Percentiles rank a stretch among this genome's conserved stretches.
phyloP scores from a whole-genome alignment of 2,113 vertebrate genomes.

The Cryptomyrus ogoouensis region DNA sequence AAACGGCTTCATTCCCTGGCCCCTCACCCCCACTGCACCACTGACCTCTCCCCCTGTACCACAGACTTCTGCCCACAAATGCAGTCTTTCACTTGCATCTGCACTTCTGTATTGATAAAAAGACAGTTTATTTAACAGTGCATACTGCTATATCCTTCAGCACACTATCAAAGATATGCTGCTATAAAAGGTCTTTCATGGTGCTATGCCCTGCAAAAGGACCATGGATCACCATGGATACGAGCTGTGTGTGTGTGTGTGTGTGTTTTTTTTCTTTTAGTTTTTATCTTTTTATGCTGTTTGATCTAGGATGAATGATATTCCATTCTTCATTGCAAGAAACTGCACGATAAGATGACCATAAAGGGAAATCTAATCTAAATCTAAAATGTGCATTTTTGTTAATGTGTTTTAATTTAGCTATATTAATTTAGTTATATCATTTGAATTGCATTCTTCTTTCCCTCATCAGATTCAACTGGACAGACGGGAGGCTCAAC shows the following conservation, averaged over 20 bases:
- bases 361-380: not conserved
- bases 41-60: not conserved
- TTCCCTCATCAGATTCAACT: constrained; percentile 74
- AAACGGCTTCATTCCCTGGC: not conserved
- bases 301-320: not conserved
- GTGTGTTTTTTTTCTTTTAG: too few species aligned
- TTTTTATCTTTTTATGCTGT: not conserved
- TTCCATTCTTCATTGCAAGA: not conserved
- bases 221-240: not conserved
- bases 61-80: not conserved
- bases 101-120: not conserved
- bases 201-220: not conserved
- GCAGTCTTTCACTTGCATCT: not conserved
- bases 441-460: not conserved
- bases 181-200: not conserved
- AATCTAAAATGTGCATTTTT: not conserved
- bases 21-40: not conserved
- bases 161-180: not conserved
- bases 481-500: constrained; percentile 91
- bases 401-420: not conserved
- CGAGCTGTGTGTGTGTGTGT: not conserved
- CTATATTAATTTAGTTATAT: not conserved
- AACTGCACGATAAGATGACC: not conserved
- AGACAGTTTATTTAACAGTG: not conserved
- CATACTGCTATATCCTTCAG: not conserved